Percentiles rank a stretch among this genome's conserved stretches.
phyloP scores from a whole-genome alignment of 2,797 vertebrate species.

The Remorina albescens region DNA sequence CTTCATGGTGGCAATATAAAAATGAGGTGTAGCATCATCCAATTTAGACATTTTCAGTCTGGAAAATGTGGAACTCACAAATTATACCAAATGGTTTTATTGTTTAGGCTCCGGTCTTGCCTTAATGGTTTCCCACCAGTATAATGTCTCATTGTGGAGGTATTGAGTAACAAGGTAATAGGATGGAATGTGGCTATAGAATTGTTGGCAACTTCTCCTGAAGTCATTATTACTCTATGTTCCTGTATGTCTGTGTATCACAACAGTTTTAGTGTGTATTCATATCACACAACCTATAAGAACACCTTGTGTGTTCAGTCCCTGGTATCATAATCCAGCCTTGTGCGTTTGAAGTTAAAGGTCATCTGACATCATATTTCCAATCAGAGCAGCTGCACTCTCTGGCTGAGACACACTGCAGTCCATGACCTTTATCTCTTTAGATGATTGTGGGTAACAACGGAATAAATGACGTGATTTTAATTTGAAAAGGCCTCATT shows the following conservation, averaged over 20 bases:
- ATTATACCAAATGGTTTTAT: not conserved
- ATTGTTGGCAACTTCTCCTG: slow-evolving; percentile 30
- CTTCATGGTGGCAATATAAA: not conserved
- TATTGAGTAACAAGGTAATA: slow-evolving; percentile 62
- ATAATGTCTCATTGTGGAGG: slow-evolving; percentile 58
- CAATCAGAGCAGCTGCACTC: slow-evolving; percentile 16
- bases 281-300: not conserved
- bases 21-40: not conserved
- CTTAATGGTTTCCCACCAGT: slow-evolving; percentile 67
- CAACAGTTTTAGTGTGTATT: not conserved
- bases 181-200: slow-evolving; percentile 33
- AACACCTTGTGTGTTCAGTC: slow-evolving; percentile 10
- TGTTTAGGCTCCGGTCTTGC: slow-evolving; percentile 19
- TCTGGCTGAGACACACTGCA: not conserved
- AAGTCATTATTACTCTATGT: slow-evolving; percentile 40
- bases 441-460: not conserved
- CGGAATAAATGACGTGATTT: slow-evolving; percentile 4
- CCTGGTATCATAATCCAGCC: not conserved
- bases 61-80: not conserved
- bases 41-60: not conserved
- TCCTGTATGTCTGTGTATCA: slow-evolving; percentile 8
- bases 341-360: slow-evolving; percentile 1
- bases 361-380: slow-evolving; percentile 18
- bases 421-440: slow-evolving; percentile 6
- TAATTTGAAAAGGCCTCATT: slow-evolving; percentile 5